Conservation (phyloP, 2,888 invertebrate genomes). For the Ichneumoninae sp. region DNA sequence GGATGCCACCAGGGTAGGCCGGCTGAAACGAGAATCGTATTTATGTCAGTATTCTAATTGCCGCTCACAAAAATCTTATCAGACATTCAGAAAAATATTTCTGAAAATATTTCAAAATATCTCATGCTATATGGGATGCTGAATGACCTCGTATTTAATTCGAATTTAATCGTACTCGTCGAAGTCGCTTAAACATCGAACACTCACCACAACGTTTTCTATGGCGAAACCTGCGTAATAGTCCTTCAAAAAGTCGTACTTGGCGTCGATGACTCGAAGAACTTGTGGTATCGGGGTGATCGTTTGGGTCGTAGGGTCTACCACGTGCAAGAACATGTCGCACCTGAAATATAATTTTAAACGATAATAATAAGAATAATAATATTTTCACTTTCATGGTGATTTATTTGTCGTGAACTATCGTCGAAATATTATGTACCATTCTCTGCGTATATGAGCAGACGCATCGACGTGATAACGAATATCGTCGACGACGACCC, state of each 20-base stretch:
- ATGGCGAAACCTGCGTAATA: conserved; percentile 91
- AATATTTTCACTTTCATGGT: background rate
- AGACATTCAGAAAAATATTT: too few species aligned
- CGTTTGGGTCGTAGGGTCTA: conserved; percentile 90
- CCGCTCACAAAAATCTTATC: background rate
- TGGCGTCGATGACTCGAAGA: conserved; percentile 92
- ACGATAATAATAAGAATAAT: background rate
- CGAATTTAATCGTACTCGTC: background rate
- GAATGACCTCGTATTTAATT: background rate
- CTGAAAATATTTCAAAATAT: too few species aligned
- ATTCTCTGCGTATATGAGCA: conserved; percentile 88
- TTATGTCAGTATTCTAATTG: background rate
- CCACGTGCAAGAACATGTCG: conserved; percentile 93
- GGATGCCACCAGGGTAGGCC: conserved; percentile 87
- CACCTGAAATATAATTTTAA: conserved; percentile 86
- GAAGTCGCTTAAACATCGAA: background rate
- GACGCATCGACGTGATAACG: conserved; percentile 89
- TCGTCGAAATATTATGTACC: conserved; percentile 85
- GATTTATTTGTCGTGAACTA: background rate
- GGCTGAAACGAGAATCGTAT: conserved; percentile 83
- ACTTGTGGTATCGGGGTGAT: conserved; percentile 92
- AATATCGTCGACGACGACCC: conserved; percentile 92
- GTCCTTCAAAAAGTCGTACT: conserved; percentile 93
- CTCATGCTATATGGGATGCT: too few species aligned
- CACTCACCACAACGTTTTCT: conserved; percentile 88